Base-by-base conservation (phyloP, 1,140 invertebrate species). In the Cotesia typhae region DNA sequence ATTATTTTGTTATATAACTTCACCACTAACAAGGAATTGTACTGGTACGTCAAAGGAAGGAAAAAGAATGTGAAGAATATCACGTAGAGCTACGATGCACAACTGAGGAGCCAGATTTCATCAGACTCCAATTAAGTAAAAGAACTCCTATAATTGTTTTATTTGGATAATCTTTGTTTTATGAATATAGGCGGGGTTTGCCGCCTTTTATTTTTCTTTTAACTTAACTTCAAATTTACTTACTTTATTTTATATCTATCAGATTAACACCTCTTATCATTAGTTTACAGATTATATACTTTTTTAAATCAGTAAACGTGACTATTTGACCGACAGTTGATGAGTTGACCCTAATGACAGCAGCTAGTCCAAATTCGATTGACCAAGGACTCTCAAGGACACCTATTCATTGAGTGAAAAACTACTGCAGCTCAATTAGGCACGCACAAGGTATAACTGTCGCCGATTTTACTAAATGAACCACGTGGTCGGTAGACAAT, bases 301-400 rank as follows among this genome's bases (percentile, higher is more conserved):
- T 47, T 47, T 47, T 47, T 0, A 47, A 9, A 47, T 28, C 3
- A 57, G n/a, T 57, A 20, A 57, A 61, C 35, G 9, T 5, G 28
- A 28, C 59, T 61, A 61, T 20, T 61, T 61, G 59, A 61, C 28
- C 59, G 59, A 61, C 59, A 2, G 59, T 4, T 28, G 59, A 61
- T 61, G 20, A 61, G 5, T 4, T 61, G 17, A 28, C 4, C 35
- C 28, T 61, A 28, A 12, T 12, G 28, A 61, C 41, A 28, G 28
- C 28, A 28, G 28, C 28, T 3, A 28, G 28, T 3, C 28, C 28
- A 28, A 28, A 28, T 28, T 28, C 1, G 10, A 7, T 3, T 28
- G 0, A 0, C 7, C 59, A 20, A 12, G 28, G 59, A 35, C 35
- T 61, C 7, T 61, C 41, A 47, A 47, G 41, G 41, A 47, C 41